Evolutionary conservation across 2,797 vertebrate genomes (phyloP).

Genomic region (Enteromius viviparus): DNA sequence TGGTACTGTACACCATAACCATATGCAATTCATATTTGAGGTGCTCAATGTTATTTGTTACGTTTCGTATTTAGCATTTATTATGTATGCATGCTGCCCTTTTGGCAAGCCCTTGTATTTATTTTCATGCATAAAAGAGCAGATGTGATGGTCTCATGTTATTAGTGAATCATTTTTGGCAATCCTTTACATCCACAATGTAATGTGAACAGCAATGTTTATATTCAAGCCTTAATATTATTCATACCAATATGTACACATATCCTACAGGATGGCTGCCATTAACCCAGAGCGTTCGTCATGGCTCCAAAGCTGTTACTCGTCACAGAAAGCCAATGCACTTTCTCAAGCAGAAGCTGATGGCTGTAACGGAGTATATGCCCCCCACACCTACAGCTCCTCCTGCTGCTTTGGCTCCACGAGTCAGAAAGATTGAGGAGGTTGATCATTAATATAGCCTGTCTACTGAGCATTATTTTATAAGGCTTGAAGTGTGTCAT

Average conservation of each 20-base stretch:
- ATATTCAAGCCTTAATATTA: not conserved
- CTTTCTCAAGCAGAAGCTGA: slow-evolving; percentile 86
- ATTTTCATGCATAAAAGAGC: not conserved
- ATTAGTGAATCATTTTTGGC: not conserved
- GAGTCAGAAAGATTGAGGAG: slow-evolving; percentile 55
- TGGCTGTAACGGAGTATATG: slow-evolving; percentile 89
- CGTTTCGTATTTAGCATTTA: not conserved
- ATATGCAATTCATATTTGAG: not conserved
- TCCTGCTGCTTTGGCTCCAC: slow-evolving; percentile 69
- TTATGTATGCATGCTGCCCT: not conserved
- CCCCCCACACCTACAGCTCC: slow-evolving; percentile 75
- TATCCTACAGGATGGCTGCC: slow-evolving; percentile 82
- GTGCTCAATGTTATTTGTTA: not conserved
- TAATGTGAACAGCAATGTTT: not conserved
- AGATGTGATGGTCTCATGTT: not conserved
- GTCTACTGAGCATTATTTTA: not conserved
- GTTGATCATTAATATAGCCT: slow-evolving; percentile 57
- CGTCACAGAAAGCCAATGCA: slow-evolving; percentile 88
- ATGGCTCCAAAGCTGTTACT: slow-evolving; percentile 90
- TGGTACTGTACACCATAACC: not conserved
- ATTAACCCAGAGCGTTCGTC: slow-evolving; percentile 79
- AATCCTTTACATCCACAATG: not conserved
- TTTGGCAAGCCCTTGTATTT: not conserved
- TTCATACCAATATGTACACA: not conserved
- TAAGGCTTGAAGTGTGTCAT: not conserved